Base-by-base conservation (phyloP, 2,888 invertebrate species). In the Conchocele bisecta region DNA sequence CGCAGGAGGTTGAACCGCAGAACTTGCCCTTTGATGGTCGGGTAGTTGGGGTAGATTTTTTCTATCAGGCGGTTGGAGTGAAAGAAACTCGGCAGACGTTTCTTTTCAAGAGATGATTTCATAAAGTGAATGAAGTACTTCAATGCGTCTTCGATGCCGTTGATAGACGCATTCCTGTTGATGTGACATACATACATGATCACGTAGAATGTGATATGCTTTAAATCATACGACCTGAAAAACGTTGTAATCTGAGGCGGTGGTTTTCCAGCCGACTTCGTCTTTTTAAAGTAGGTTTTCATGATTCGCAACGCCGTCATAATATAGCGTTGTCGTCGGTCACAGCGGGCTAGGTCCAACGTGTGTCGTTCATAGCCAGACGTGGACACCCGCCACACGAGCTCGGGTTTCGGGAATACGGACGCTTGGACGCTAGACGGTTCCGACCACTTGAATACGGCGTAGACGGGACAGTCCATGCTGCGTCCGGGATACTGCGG, bases 311-410 rank as follows among this genome's bases (percentile, higher is more conserved):
- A 68, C 0, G 81, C 77, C 1, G 81, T 82, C 15, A 82, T 53
- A 9, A 82, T 70, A 41, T 74, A 79, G 17, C 53, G 42, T 33
- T 68, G 58, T 28, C 67, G 60, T 22, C 13, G 28, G 15, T 65
- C 33, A 9, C 54, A 57, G 11, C 66, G 35, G 3, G 70, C 71
- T 9, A 81, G 54, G 56, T 82, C 82, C 1, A 75, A 42, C 15
- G 73, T 79, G 37, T 77, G 74, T 54, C 70, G 79, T 33, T 82
- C 82, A 56, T 77, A 81, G 20, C 74, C 77, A 15, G 72, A 75
- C 2, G 79, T 71, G 35, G 70, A 68, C 15, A 77, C 60, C 15
- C 72, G 69, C 82, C 82, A 82, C 11, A 82, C 39, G 1, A 72
- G 24, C 9, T 74, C 63, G 1, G 66, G 44, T 9, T 78, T 56